Percentiles rank a stretch among this genome's conserved stretches.
Conservation (phyloP, 2,113 vertebrate species). For the Lathamus discolor region DNA sequence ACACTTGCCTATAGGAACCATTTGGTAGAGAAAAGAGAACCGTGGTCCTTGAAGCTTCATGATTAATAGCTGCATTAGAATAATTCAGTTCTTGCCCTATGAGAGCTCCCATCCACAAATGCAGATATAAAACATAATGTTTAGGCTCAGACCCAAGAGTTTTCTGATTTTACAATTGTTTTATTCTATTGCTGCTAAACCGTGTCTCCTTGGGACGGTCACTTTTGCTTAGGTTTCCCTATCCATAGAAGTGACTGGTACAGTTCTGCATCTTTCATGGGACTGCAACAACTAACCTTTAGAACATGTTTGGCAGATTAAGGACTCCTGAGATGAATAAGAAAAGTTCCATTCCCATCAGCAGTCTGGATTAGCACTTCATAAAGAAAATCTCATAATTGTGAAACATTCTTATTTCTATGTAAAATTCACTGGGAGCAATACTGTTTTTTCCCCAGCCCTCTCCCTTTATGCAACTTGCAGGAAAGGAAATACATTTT, state of each 20-base stretch:
- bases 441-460: rapidly evolving
- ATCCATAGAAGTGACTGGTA: background rate
- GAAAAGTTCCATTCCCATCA: background rate
- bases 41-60: background rate
- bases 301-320: background rate
- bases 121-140: background rate
- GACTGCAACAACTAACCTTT: background rate
- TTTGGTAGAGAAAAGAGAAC: background rate
- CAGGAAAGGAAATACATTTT: background rate
- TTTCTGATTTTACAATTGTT: background rate
- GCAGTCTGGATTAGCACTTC: background rate
- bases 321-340: background rate
- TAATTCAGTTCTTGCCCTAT: background rate
- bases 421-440: background rate
- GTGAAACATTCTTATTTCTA: background rate
- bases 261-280: background rate
- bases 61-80: constrained; percentile 12
- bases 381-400: background rate
- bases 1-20: background rate
- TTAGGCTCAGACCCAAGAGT: background rate
- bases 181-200: background rate
- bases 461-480: background rate
- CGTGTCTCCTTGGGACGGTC: background rate
- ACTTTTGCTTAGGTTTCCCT: background rate
- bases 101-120: background rate